Conservation (phyloP, 1,140 invertebrate genomes). For the Asbolus verrucosus region DNA sequence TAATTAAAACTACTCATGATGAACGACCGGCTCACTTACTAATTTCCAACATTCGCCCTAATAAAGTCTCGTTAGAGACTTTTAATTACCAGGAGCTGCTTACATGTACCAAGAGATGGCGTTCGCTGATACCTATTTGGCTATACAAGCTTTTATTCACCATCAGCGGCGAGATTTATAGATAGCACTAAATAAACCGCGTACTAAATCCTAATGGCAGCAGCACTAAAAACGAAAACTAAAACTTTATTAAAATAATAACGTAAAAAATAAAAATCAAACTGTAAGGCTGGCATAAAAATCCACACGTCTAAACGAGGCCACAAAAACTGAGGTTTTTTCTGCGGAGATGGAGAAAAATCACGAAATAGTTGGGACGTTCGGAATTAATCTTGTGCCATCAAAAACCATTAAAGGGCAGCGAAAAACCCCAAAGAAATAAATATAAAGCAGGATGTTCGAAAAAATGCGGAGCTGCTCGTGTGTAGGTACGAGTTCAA, state of each 20-base stretch:
- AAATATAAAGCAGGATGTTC: no score
- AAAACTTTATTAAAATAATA: constrained; percentile 18
- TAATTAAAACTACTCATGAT: constrained; percentile 31
- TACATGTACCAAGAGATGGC: constrained; percentile 7
- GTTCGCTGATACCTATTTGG: background rate
- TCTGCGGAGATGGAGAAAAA: no score
- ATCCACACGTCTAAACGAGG: background rate
- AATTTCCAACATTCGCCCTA: constrained; percentile 25
- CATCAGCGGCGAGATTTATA: constrained; percentile 17
- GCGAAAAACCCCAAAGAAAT: background rate
- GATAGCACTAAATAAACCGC: constrained; percentile 24
- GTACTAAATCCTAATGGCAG: constrained; percentile 7
- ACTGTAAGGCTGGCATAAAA: background rate
- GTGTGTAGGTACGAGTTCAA: background rate
- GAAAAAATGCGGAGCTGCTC: no score
- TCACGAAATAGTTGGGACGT: no score
- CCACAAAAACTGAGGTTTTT: no score
- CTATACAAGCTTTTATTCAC: constrained; percentile 35
- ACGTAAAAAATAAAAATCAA: constrained; percentile 2
- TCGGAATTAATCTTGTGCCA: no score
- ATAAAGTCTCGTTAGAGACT: constrained; percentile 22
- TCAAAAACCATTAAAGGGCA: constrained; percentile 1
- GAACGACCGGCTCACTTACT: constrained; percentile 7
- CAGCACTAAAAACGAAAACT: background rate
- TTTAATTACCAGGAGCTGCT: constrained; percentile 22